phyloP scores from a whole-genome alignment of 2,797 vertebrate species.

The Megaceryle alcyon region DNA sequence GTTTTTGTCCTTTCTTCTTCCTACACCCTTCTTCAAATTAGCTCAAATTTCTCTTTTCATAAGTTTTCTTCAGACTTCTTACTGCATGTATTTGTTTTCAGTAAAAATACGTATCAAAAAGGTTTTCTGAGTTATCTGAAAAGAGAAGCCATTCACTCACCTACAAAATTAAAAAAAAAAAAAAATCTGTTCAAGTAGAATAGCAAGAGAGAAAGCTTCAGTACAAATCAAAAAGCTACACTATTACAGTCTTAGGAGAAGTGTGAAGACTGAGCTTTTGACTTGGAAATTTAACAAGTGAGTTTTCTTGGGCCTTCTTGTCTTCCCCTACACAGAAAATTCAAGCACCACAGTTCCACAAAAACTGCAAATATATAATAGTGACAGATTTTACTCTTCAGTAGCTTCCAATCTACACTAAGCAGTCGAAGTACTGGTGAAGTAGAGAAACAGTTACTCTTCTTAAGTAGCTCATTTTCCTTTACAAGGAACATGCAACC shows the following conservation, averaged over 20 bases:
- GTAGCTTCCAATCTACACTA: neutral
- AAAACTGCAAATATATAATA: neutral
- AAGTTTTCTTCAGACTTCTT: neutral
- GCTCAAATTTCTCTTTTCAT: neutral
- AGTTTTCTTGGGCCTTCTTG: neutral
- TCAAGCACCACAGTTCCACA: neutral
- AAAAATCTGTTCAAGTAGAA: neutral
- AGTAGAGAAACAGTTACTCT: neutral
- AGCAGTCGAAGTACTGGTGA: neutral
- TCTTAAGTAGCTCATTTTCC: neutral
- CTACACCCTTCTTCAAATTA: neutral
- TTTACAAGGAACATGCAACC: neutral
- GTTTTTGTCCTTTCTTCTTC: neutral
- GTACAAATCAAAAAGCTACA: neutral
- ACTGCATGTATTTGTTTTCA: neutral
- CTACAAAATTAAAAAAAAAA: neutral
- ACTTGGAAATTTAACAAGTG: neutral
- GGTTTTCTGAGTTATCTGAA: neutral
- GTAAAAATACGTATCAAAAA: neutral
- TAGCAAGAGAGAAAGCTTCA: neutral
- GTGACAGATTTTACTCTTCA: neutral
- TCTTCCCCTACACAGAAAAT: neutral
- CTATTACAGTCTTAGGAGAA: neutral
- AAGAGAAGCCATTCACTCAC: neutral
- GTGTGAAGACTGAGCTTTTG: neutral